Percentiles rank a stretch among this genome's conserved stretches.
phyloP scores from a whole-genome alignment of 1,140 invertebrate genomes.

The Acromyrmex heyeri region DNA sequence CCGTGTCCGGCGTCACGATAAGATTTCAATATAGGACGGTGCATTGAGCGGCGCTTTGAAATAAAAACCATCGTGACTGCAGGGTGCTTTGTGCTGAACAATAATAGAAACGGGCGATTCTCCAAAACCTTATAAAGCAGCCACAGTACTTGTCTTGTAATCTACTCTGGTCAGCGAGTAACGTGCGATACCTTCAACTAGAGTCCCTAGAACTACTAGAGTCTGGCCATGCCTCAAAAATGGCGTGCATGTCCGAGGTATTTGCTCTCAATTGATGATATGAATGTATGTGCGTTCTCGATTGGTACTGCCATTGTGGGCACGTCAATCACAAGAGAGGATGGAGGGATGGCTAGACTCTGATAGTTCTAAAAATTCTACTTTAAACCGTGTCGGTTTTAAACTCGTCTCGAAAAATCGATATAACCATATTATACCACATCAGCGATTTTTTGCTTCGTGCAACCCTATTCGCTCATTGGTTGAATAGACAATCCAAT shows the following conservation, averaged over 20 bases:
- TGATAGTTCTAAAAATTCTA: background rate
- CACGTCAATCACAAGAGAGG: no score
- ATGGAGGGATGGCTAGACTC: no score
- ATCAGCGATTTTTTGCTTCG: conserved; percentile 31
- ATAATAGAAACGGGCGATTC: conserved; percentile 43
- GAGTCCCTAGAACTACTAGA: no score
- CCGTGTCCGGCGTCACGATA: conserved; percentile 16
- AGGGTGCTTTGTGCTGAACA: conserved; percentile 4
- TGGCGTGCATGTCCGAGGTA: no score
- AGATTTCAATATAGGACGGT: conserved; percentile 42
- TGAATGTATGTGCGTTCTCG: no score
- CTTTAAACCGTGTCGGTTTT: conserved; percentile 2
- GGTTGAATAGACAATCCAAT: conserved; percentile 23
- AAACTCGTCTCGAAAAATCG: conserved; percentile 2
- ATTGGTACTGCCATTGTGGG: no score
- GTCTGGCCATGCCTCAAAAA: no score
- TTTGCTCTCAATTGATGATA: no score
- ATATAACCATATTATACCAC: conserved; percentile 11
- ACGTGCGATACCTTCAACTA: background rate
- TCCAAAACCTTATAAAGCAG: conserved; percentile 17
- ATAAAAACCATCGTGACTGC: conserved; percentile 18
- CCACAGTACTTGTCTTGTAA: background rate
- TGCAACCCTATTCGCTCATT: conserved; percentile 15
- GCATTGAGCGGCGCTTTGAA: conserved; percentile 3
- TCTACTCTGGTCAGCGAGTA: background rate